phyloP scores from a whole-genome alignment of 2,888 invertebrate species.

The Gari tellinella region DNA sequence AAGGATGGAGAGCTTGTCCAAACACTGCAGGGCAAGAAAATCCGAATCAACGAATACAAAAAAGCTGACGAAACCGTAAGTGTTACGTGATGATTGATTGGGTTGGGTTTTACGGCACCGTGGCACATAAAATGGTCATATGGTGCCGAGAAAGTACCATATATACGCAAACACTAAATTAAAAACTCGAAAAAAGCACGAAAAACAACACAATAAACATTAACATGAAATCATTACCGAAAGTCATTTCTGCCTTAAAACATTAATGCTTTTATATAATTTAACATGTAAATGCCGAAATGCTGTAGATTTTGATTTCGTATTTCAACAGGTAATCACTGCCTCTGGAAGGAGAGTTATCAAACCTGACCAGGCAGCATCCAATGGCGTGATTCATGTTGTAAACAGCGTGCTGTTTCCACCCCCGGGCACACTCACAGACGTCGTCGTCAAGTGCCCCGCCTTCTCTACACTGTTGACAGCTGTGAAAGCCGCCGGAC shows the following conservation, averaged over 20 bases:
- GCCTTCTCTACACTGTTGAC: slow-evolving; percentile 34
- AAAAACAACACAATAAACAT: no score
- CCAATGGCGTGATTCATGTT: slow-evolving; percentile 55
- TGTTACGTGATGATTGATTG: neutral
- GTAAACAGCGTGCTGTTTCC: slow-evolving; percentile 47
- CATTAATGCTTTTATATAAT: no score
- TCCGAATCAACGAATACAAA: slow-evolving; percentile 70
- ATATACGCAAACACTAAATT: neutral
- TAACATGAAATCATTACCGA: no score
- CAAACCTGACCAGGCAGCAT: slow-evolving; percentile 42
- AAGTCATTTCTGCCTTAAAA: no score
- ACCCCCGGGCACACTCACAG: slow-evolving; percentile 37
- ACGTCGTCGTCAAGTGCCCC: slow-evolving; percentile 41
- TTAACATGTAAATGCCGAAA: no score
- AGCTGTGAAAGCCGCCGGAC: slow-evolving; percentile 30
- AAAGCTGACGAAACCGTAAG: slow-evolving; percentile 27
- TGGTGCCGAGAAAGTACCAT: neutral
- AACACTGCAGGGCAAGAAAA: slow-evolving; percentile 44
- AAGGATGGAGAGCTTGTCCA: slow-evolving; percentile 59
- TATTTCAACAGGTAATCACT: slow-evolving; percentile 52
- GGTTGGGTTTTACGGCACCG: no score
- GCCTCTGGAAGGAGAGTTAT: slow-evolving; percentile 41
- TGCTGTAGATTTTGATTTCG: no score
- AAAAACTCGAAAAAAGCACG: no score
- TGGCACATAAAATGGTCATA: no score